These are phyloP conservation scores for Tychaedon coryphoeus DNA, from an alignment of 2,113 vertebrate species.

Conservation along the genomic window DNA sequence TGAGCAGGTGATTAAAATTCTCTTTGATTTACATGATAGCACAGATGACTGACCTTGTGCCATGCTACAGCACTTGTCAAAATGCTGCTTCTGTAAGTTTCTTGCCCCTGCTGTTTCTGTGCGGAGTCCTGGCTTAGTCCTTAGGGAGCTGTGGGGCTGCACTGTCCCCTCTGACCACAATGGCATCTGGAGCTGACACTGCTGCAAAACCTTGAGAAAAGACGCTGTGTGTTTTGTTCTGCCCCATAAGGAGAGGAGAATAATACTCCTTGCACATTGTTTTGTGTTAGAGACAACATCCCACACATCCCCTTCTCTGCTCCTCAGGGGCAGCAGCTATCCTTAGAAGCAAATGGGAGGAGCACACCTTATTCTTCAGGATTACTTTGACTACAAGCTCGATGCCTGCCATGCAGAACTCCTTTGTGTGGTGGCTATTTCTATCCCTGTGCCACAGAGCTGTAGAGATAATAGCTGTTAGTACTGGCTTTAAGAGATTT, in stretches of 20 bases:
- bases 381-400: not conserved
- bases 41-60: slow-evolving; percentile 5
- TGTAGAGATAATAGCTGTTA: not conserved
- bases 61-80: not conserved
- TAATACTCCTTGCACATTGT: not conserved
- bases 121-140: not conserved
- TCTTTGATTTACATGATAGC: not conserved
- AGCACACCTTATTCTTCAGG: not conserved
- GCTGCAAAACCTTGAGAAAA: not conserved
- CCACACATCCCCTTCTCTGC: not conserved
- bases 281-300: not conserved
- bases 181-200: not conserved
- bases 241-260: not conserved
- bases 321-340: not conserved
- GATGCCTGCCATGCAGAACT: not conserved
- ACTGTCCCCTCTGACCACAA: not conserved
- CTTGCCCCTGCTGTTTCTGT: not conserved
- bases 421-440: not conserved
- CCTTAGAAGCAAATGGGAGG: not conserved
- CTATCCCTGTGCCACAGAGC: accelerated
- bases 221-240: not conserved
- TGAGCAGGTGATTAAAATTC: slow-evolving; percentile 11
- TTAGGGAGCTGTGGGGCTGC: not conserved
- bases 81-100: not conserved
- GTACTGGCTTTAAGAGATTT: not conserved